Evolutionary conservation across 2,888 invertebrate species (phyloP), one percentile per base, ranked within the genome.

Genomic region (Tipula confusa): DNA sequence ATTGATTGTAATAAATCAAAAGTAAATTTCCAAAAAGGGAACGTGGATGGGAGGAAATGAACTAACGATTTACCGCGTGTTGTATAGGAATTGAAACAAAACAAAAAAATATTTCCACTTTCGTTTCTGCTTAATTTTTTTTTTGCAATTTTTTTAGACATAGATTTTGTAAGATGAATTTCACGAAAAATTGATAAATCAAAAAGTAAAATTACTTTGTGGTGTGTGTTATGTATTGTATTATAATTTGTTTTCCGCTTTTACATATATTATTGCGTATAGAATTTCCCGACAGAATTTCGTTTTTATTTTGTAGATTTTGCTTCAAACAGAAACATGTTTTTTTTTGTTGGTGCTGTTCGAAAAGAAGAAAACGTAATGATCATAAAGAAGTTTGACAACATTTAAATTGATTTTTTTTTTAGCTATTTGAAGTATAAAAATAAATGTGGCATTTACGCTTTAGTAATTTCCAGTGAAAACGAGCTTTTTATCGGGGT

Each of bases 351-450:
- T n/a, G n/a, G n/a, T n/a, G n/a, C n/a, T n/a, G n/a, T 15, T 64
- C 1, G 24, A 64, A 24, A 11, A 64, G 64, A 24, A 24, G 64
- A 24, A 64, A 64, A 24, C 11, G 9, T 64, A 64, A 64, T 64
- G 64, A 64, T 64, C 64, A 24, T 64, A 64, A 64, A 24, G 64
- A 64, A 64, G 64, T 64, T 64, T 64, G 64, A 64, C 64, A 64
- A 64, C 64, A 24, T 64, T 64, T 64, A 64, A 64, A 64, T 64
- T 64, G 64, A 64, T 64, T 64, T 64, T 64, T 64, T 64, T 64
- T 64, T 24, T 24, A 64, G 64, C 24, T 64, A 64, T 64, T 64
- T 64, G 64, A 64, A 64, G 24, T 64, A 64, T 11, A 64, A 64
- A 24, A 64, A 64, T 24, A 64, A 64, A 64, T 64, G 64, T 64